These are phyloP conservation scores for Teleopsis dalmanni DNA, from an alignment of 1,140 invertebrate genomes.

Conservation along the genomic window DNA sequence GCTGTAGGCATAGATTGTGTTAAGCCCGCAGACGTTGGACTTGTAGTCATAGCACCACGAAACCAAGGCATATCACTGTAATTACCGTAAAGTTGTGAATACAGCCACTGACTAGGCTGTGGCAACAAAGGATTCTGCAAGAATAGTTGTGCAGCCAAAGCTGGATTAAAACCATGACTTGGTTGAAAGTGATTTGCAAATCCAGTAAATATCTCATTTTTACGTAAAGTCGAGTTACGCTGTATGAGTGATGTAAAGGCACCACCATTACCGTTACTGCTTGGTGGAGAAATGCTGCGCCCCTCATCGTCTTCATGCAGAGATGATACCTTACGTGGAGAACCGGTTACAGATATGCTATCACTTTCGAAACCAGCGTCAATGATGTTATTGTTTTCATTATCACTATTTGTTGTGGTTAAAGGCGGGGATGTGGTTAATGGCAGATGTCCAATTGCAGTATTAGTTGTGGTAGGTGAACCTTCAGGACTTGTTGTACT, in stretches of 20 bases:
- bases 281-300: conserved; percentile 43
- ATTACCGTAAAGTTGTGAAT: conserved; percentile 59
- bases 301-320: conserved; percentile 18
- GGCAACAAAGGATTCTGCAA: conserved; percentile 61
- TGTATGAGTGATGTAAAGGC: conserved; percentile 42
- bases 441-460: conserved; percentile 22
- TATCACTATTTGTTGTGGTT: conserved; percentile 25
- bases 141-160: conserved; percentile 60
- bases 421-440: conserved; percentile 19
- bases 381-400: conserved; percentile 35
- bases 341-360: conserved; percentile 62
- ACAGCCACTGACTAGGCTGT: conserved; percentile 66
- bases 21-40: conserved; percentile 3
- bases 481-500: conserved; percentile 59
- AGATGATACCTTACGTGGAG: conserved; percentile 33
- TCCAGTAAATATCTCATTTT: conserved; percentile 43
- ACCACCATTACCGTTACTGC: conserved; percentile 23
- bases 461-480: conserved; percentile 41
- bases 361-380: conserved; percentile 50
- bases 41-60: conserved; percentile 24
- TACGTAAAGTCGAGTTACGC: conserved; percentile 22
- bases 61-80: conserved; percentile 57
- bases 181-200: conserved; percentile 42
- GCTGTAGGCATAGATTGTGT: neutral
- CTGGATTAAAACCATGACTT: conserved; percentile 54